Evolutionary conservation across 2,113 vertebrate genomes (phyloP).

Genomic region (Carassius gibelio): DNA sequence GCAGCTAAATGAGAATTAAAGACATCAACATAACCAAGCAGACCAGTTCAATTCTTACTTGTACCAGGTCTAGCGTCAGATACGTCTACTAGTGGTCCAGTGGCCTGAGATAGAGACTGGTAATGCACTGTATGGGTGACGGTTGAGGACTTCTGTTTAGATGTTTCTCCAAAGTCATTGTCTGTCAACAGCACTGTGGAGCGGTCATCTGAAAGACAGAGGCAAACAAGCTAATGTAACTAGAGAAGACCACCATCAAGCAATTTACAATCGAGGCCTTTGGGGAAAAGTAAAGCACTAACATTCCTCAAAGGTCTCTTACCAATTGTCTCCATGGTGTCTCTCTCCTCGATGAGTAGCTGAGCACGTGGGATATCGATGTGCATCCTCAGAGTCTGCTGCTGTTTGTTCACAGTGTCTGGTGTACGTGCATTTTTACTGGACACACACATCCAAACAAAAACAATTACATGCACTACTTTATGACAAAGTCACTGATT

Average conservation of each 20-base stretch:
- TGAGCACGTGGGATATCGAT: slow-evolving; percentile 99
- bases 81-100: slow-evolving; percentile 96
- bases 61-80: slow-evolving; percentile 97
- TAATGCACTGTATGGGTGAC: slow-evolving; percentile 98
- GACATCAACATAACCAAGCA: background rate
- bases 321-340: slow-evolving; percentile 99
- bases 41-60: slow-evolving; percentile 80
- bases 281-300: background rate
- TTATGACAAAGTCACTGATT: background rate
- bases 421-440: slow-evolving; percentile 98
- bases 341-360: slow-evolving; percentile 97
- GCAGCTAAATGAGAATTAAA: background rate
- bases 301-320: slow-evolving; percentile 35
- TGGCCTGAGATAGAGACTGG: slow-evolving; percentile 96
- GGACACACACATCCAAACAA: slow-evolving; percentile 45
- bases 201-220: slow-evolving; percentile 83
- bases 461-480: background rate
- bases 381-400: slow-evolving; percentile 95
- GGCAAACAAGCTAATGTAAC: background rate
- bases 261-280: background rate
- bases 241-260: background rate
- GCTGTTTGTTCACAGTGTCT: slow-evolving; percentile 95
- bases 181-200: slow-evolving; percentile 95
- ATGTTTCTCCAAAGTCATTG: slow-evolving; percentile 94
- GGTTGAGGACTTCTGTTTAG: slow-evolving; percentile 95